phyloP scores from a whole-genome alignment of 2,888 invertebrate genomes.

The Cinara cedri region DNA sequence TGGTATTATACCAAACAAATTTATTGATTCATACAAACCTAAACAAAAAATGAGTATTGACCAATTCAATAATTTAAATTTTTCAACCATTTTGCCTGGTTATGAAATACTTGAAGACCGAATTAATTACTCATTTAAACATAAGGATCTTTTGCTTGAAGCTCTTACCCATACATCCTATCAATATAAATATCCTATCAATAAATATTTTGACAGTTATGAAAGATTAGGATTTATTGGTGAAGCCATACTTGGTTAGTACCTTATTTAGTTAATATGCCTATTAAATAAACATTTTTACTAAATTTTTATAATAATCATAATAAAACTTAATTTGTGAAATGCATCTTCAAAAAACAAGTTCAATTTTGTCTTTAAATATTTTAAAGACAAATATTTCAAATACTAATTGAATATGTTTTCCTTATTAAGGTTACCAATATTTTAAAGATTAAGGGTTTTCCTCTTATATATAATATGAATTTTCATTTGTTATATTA shows the following conservation, averaged over 20 bases:
- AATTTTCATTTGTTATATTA: too few species aligned
- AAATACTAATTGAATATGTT: not conserved
- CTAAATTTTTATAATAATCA: too few species aligned
- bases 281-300: not conserved
- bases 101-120: conserved; percentile 68
- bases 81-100: conserved; percentile 39
- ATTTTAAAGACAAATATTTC: not conserved
- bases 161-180: conserved; percentile 93
- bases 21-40: not conserved
- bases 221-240: conserved; percentile 90
- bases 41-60: not conserved
- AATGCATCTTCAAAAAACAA: too few species aligned
- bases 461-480: too few species aligned
- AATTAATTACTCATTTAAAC: conserved; percentile 78
- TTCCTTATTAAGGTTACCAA: not conserved
- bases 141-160: conserved; percentile 82
- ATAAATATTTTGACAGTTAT: conserved; percentile 81
- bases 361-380: not conserved
- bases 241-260: conserved; percentile 78
- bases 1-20: conserved; percentile 66
- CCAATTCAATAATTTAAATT: not conserved
- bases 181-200: conserved; percentile 75
- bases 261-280: not conserved
- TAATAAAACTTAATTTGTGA: too few species aligned
- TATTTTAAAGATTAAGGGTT: too few species aligned